Conservation (phyloP, 92 coral and sea anemone genomes). For the Parazoanthus darwini region DNA sequence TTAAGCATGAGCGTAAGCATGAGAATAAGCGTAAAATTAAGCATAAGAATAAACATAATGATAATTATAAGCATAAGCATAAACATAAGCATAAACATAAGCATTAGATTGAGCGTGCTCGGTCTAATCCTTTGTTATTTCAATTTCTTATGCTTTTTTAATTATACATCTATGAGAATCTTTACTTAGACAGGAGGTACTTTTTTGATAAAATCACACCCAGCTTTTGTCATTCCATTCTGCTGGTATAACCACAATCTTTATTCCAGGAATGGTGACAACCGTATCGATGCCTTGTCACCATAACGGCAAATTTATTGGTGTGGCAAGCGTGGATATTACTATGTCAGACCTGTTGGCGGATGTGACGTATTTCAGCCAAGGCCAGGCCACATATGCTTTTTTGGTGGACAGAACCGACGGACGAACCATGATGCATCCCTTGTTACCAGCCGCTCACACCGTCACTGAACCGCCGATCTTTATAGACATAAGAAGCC, state of each 20-base stretch:
- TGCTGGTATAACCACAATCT: not conserved
- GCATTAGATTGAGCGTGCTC: too few relatives aligned
- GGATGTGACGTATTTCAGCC: constrained; percentile 57
- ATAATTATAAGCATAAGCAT: too few relatives aligned
- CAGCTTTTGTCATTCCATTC: not conserved
- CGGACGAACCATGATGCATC: constrained; percentile 71
- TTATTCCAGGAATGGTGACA: constrained; percentile 55
- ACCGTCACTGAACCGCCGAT: constrained; percentile 51
- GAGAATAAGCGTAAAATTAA: too few relatives aligned
- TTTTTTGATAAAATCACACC: not conserved
- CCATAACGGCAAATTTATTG: constrained; percentile 55
- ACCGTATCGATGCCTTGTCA: constrained; percentile 64
- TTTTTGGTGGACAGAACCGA: constrained; percentile 58
- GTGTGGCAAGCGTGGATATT: constrained; percentile 66
- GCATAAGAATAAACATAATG: too few relatives aligned
- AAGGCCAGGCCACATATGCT: constrained; percentile 67
- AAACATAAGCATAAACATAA: too few relatives aligned
- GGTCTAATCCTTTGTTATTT: too few relatives aligned
- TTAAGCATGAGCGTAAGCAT: too few relatives aligned
- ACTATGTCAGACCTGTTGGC: constrained; percentile 59
- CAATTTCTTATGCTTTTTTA: too few relatives aligned
- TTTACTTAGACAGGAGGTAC: not conserved
- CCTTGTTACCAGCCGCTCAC: constrained; percentile 62
- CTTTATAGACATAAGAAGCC: constrained; percentile 53
- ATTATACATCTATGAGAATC: too few relatives aligned